phyloP scores from a whole-genome alignment of 2,113 vertebrate species.

The Brachirus orientalis region DNA sequence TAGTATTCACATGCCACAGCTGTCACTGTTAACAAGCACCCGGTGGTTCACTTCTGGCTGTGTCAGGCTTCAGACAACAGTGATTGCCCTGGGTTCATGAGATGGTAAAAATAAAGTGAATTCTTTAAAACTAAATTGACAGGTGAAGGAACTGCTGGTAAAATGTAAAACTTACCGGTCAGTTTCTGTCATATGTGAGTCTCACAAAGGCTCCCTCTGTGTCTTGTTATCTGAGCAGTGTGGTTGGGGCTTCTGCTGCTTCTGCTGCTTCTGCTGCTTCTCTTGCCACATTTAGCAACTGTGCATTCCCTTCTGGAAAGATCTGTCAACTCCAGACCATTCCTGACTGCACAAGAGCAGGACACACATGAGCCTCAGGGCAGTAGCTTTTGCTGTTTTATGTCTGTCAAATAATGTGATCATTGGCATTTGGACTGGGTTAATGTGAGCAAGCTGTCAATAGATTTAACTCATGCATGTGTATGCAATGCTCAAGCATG shows the following conservation, averaged over 20 bases:
- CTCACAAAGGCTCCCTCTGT: neutral
- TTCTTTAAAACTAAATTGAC: neutral
- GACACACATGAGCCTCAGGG: neutral
- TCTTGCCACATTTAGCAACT: slow-evolving; percentile 50
- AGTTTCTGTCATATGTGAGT: slow-evolving; percentile 56
- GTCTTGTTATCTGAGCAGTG: slow-evolving; percentile 27
- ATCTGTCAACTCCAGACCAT: slow-evolving; percentile 69
- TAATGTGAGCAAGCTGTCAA: too few species aligned
- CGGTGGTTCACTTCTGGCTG: neutral
- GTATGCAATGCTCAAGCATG: too few species aligned
- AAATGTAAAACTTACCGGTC: slow-evolving; percentile 55
- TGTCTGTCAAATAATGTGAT: too few species aligned
- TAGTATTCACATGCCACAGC: slow-evolving; percentile 3
- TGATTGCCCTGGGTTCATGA: neutral
- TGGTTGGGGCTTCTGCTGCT: neutral
- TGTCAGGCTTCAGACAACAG: neutral
- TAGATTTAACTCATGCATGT: too few species aligned
- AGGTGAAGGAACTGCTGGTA: too few species aligned
- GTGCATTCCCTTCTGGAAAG: slow-evolving; percentile 54
- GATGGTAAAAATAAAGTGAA: neutral
- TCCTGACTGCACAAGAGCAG: slow-evolving; percentile 21
- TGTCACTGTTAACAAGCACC: slow-evolving; percentile 3
- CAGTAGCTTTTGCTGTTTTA: too few species aligned
- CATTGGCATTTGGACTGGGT: too few species aligned
- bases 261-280: neutral